Base-by-base conservation (phyloP, 2,888 invertebrate species). In the Cactoblastis cactorum region DNA sequence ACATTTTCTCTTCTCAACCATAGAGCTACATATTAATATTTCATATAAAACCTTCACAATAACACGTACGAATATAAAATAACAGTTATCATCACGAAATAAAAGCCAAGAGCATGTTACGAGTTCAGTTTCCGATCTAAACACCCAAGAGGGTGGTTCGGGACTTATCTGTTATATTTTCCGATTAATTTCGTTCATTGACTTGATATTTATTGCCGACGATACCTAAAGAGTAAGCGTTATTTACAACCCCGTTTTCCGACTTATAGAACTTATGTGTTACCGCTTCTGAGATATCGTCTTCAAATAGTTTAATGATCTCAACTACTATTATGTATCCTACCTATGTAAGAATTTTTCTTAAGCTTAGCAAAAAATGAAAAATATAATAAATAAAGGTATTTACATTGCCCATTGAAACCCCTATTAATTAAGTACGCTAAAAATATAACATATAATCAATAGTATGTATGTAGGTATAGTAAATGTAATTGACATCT, bases 151-250 rank as follows among this genome's bases (percentile, higher is more conserved):
- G 43, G 24, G 9, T 0, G 18, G n/a, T 28, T 43, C 15, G 17
- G 28, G 15, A 43, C 43, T 17, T 43, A 43, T 43, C 43, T 32
- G 9, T 15, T 17, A 28, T 43, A 43, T 43, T 28, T 43, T 11
- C 28, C 11, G 28, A 15, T 32, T 43, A 43, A 28, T 43, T 32
- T 17, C n/a, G 43, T 15, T 12, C 19, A 41, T 28, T n/a, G 43
- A 17, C 28, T 28, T 15, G 17, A 37, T 37, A 12, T 41, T 14
- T 41, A 41, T 41, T 6, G 14, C 3, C 14, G 8, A 22, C 38
- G 22, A 12, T 22, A 41, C 22, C 6, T 18, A 17, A n/a, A n/a
- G n/a, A n/a, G n/a, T n/a, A n/a, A n/a, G n/a, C 18, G 19, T 22
- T 22, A 41, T 41, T 22, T 22, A 41, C 14, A 14, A 35, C 14